Evolutionary conservation across 2,797 vertebrate genomes (phyloP).

Genomic region (Sebastes steindachneri): DNA sequence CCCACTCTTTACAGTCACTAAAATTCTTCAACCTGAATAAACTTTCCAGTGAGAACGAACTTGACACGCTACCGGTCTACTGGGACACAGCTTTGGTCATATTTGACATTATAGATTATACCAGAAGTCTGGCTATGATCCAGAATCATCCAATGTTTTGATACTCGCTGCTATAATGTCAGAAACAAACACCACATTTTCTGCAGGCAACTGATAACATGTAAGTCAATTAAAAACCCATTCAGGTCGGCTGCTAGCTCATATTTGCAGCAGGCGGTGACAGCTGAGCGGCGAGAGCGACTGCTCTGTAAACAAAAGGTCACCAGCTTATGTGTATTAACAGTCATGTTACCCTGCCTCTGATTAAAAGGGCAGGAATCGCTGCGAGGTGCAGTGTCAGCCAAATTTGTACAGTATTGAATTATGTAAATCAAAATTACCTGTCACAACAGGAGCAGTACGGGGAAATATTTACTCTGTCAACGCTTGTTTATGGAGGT

Average conservation of each 20-base stretch:
- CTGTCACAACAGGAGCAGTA: conserved; percentile 18
- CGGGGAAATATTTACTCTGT: conserved; percentile 38
- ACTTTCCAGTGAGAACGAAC: background rate
- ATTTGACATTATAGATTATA: background rate
- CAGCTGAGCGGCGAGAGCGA: conserved; percentile 38
- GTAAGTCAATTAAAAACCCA: conserved; percentile 60
- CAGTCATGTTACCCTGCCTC: conserved; percentile 39
- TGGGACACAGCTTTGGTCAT: background rate
- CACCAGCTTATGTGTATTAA: conserved; percentile 48
- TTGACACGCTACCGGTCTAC: background rate
- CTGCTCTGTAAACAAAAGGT: conserved; percentile 65
- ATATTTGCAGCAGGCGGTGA: conserved; percentile 10
- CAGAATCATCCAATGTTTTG: conserved; percentile 16
- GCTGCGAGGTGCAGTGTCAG: conserved; percentile 47
- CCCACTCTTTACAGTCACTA: background rate
- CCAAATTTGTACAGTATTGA: conserved; percentile 39
- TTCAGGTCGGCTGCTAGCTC: conserved; percentile 38
- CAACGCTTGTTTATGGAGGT: background rate
- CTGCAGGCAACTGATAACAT: conserved; percentile 50
- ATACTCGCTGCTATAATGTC: conserved; percentile 8
- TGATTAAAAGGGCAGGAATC: conserved; percentile 61
- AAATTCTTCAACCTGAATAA: background rate
- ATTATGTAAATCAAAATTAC: conserved; percentile 58
- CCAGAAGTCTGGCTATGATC: background rate
- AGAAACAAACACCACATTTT: conserved; percentile 34